A percentile compares a stretch with the other conserved stretches of the same genome.
Evolutionary conservation across 2,797 vertebrate species (phyloP).

Genomic region (Myripristis jacobus): DNA sequence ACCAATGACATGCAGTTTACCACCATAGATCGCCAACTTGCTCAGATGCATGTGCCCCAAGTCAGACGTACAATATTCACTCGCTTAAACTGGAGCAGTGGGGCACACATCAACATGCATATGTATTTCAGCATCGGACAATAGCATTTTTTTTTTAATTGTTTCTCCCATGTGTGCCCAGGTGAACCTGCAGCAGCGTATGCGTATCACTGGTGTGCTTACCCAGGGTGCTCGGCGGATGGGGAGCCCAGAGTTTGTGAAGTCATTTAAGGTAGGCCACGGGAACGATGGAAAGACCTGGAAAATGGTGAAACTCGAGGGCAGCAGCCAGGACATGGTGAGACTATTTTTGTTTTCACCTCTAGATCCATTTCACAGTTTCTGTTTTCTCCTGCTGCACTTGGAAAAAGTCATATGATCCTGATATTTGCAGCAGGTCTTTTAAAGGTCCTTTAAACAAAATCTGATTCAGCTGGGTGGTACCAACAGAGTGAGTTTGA

Average conservation of each 20-base stretch:
- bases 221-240: constrained; percentile 91
- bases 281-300: constrained; percentile 87
- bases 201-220: constrained; percentile 89
- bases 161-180: constrained; percentile 45
- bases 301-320: constrained; percentile 87
- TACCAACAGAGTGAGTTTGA: no score
- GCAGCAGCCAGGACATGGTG: constrained; percentile 87
- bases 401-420: not conserved
- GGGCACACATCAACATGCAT: not conserved
- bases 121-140: not conserved
- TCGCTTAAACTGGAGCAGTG: no score
- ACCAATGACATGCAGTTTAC: no score
- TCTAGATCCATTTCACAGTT: not conserved
- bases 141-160: not conserved
- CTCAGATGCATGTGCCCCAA: no score
- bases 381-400: no score
- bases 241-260: constrained; percentile 89
- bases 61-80: no score
- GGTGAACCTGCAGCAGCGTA: constrained; percentile 89
- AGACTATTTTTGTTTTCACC: constrained; percentile 42
- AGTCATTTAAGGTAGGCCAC: constrained; percentile 89
- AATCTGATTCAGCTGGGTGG: no score
- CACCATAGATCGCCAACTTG: no score
- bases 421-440: no score
- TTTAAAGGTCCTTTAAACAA: no score